These are phyloP conservation scores for Lutjanus argentimaculatus DNA, from an alignment of 2,797 vertebrate species.

Conservation along the genomic window DNA sequence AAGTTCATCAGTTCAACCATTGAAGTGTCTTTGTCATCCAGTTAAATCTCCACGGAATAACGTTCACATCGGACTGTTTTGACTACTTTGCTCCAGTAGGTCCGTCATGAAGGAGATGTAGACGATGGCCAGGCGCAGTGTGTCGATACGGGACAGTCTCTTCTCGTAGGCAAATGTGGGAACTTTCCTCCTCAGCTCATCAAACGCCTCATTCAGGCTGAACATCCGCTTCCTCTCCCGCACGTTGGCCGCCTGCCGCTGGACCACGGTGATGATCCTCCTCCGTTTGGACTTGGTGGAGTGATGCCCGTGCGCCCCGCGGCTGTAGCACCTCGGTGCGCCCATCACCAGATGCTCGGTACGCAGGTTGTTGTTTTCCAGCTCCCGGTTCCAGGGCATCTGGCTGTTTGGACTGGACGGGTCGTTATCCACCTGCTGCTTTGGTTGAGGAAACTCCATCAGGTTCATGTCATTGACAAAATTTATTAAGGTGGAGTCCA, in stretches of 20 bases:
- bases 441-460: conserved; percentile 70
- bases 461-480: conserved; percentile 86
- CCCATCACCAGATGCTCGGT: conserved; percentile 31
- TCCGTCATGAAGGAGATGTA: conserved; percentile 99
- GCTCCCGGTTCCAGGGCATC: conserved; percentile 59
- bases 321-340: conserved; percentile 45
- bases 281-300: conserved; percentile 89
- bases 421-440: conserved; percentile 53
- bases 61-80: neutral
- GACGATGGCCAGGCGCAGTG: conserved; percentile 94
- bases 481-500: conserved; percentile 82
- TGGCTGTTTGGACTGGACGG: conserved; percentile 64
- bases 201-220: conserved; percentile 97
- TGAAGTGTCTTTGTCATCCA: neutral
- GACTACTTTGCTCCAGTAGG: conserved; percentile 86
- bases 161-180: conserved; percentile 98
- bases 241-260: conserved; percentile 96
- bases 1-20: neutral
- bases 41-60: neutral
- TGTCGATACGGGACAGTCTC: conserved; percentile 95
- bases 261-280: conserved; percentile 92
- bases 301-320: conserved; percentile 29
- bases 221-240: conserved; percentile 96
- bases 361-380: conserved; percentile 37
- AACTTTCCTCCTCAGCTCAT: conserved; percentile 94